A percentile compares a stretch with the other conserved stretches of the same genome.
Conservation (phyloP, 2,888 invertebrate genomes). For the Oithona nana region DNA sequence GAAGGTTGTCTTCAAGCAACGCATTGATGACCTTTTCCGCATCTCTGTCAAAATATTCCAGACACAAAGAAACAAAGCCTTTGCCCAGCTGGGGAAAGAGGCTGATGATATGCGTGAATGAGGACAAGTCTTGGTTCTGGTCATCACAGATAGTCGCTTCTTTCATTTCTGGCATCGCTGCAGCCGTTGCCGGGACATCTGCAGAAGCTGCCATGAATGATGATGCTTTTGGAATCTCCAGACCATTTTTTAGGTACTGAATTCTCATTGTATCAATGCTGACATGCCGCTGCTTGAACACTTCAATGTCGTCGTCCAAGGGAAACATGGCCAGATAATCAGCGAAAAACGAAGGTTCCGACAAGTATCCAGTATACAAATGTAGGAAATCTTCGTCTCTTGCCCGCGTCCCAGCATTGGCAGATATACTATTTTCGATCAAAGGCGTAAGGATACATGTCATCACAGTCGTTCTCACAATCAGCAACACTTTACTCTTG, state of each 20-base stretch:
- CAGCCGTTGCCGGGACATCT: not conserved
- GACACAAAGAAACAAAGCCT: conserved; percentile 39
- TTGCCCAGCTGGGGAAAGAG: conserved; percentile 63
- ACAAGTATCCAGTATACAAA: conserved; percentile 33
- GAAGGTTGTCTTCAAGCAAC: conserved; percentile 52
- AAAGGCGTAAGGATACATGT: not conserved
- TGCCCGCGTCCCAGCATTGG: not conserved
- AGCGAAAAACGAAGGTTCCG: conserved; percentile 39
- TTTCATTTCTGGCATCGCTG: not conserved
- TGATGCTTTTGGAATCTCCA: too few species aligned
- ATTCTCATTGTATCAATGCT: conserved; percentile 32
- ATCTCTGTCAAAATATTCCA: conserved; percentile 41
- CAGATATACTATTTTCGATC: not conserved
- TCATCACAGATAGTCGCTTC: too few species aligned
- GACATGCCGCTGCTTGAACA: conserved; percentile 40
- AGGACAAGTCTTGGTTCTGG: too few species aligned
- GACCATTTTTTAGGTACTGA: not conserved
- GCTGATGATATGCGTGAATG: conserved; percentile 44
- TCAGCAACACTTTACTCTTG: not conserved
- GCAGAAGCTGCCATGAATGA: not conserved
- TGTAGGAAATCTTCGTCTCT: conserved; percentile 32
- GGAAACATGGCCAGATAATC: conserved; percentile 50
- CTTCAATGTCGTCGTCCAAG: conserved; percentile 44
- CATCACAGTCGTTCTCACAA: not conserved
- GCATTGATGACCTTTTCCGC: conserved; percentile 55